A percentile compares a stretch with the other conserved stretches of the same genome.
Evolutionary conservation across 2,113 vertebrate genomes (phyloP).

Genomic region (Ceyx margarethae): DNA sequence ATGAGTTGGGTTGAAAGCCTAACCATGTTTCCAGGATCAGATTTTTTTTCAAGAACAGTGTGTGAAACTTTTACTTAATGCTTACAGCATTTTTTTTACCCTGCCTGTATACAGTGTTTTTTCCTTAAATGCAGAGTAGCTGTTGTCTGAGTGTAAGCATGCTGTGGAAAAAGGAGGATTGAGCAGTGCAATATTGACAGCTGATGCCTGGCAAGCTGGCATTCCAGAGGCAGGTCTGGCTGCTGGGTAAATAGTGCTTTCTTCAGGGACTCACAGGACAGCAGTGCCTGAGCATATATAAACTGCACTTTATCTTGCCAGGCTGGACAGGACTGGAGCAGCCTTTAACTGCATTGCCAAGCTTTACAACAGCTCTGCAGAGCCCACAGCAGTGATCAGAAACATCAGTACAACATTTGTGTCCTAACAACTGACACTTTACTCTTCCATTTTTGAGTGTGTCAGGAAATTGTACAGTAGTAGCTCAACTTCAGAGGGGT

Average conservation of each 20-base stretch:
- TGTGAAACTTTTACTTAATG: not conserved
- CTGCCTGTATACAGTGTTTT: not conserved
- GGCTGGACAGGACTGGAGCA: not conserved
- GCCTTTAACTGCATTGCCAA: slow-evolving; percentile 19
- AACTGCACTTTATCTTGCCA: slow-evolving; percentile 24
- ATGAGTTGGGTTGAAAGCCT: not conserved
- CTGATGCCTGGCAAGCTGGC: not conserved
- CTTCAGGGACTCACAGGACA: not conserved
- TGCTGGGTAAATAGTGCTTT: not conserved
- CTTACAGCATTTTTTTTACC: not conserved
- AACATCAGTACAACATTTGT: slow-evolving; percentile 1
- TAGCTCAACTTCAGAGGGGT: not conserved
- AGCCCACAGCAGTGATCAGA: slow-evolving; percentile 15
- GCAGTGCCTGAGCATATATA: not conserved
- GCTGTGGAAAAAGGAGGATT: not conserved
- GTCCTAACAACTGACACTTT: not conserved
- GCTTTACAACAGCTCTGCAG: slow-evolving; percentile 27
- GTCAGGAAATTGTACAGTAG: not conserved
- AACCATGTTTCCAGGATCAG: not conserved
- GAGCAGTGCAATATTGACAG: not conserved
- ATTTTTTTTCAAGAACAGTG: not conserved
- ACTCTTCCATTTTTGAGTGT: not conserved
- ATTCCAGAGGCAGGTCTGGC: not conserved
- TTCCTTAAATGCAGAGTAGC: not conserved
- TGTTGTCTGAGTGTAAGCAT: not conserved